Base-by-base conservation (phyloP, 2,113 vertebrate species). In the Raja brachyura region DNA sequence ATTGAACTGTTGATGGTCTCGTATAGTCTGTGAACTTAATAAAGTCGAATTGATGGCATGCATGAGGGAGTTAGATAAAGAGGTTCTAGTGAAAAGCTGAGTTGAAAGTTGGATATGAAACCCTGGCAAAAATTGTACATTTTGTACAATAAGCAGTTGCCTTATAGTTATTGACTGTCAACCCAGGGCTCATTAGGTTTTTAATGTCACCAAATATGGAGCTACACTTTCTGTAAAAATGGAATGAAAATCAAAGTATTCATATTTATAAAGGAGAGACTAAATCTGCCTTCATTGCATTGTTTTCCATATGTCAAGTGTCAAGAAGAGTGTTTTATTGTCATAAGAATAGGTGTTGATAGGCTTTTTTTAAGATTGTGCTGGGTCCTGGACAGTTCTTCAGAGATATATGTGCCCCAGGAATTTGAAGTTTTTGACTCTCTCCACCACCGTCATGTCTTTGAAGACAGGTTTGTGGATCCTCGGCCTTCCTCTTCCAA, bases 61-160 rank as follows among this genome's bases (percentile, higher is more conserved):
- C 90, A 54, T 92, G 66, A 92, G 90, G 66, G 66, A 92, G 70
- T 86, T 92, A 25, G 90, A 68, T 92, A 92, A 92, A 73, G 66
- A 0, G 66, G 73, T 22, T 73, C 25, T 11, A 73, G 20, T 92
- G 90, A 92, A 90, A 70, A 39, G 88, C 63, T 90, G 66, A 90
- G 39, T 20, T 90, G 61, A 33, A 92, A 73, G 90, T 73, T 73
- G 61, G 90, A 92, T 92, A 73, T 63, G 31, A 68, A 48, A 33
- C 70, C 48, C 68, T 73, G 66, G 90, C 66, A 86, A 63, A 28
- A 61, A n/a, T 61, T 28, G 10, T 85, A 85, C 16, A 39, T n/a
- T 92, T 92, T 92, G 68, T 54, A 54, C 22, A 48, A 92, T 73
- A 48, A 48, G 68, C 90, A 68, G 90, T 22, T 48, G 66, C 31